Conservation (phyloP, 2,113 vertebrate species). For the Hypomesus transpacificus region DNA sequence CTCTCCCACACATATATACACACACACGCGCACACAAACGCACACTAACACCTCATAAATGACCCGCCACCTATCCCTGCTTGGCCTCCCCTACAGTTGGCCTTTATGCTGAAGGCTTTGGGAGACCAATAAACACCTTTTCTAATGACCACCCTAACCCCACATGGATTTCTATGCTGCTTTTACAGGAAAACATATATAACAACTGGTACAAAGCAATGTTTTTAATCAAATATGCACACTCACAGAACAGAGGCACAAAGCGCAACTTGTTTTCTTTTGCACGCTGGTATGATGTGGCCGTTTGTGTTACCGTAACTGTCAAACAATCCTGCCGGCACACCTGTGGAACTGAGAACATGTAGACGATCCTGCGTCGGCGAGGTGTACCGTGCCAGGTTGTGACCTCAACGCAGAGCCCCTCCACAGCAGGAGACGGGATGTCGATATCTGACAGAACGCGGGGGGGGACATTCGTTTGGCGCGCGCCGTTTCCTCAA, state of each 20-base stretch:
- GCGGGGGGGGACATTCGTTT: neutral
- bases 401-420: too few relatives aligned
- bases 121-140: neutral
- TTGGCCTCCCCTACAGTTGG: neutral
- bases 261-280: too few relatives aligned
- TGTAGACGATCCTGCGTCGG: too few relatives aligned
- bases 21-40: neutral
- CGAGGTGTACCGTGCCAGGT: too few relatives aligned
- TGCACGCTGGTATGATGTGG: too few relatives aligned
- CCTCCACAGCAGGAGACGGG: neutral
- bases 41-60: neutral
- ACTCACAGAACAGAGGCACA: too few relatives aligned
- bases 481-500: neutral
- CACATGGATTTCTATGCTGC: neutral
- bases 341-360: too few relatives aligned
- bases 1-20: neutral
- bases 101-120: neutral
- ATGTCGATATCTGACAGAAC: neutral
- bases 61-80: neutral
- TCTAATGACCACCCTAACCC: neutral
- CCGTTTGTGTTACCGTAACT: too few relatives aligned
- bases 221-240: too few relatives aligned
- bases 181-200: neutral
- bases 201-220: neutral
- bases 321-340: too few relatives aligned